These are phyloP conservation scores for Lates japonicus DNA, from an alignment of 2,797 vertebrate genomes.

Conservation along the genomic window DNA sequence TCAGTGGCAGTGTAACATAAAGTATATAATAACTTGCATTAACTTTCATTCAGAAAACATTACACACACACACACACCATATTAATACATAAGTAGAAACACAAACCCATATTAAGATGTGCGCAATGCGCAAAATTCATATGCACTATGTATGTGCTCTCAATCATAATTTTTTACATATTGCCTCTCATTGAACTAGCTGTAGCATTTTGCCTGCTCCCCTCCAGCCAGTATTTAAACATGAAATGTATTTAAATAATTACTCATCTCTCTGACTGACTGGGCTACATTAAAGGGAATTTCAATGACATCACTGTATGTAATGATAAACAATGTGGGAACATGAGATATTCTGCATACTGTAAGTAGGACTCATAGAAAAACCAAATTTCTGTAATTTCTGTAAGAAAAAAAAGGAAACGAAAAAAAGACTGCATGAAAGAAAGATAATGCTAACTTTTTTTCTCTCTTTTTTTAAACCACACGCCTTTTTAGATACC, in stretches of 20 bases:
- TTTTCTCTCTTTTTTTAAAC: slow-evolving; percentile 67
- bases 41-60: slow-evolving; percentile 68
- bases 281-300: slow-evolving; percentile 78
- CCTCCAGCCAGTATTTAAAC: slow-evolving; percentile 84
- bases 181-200: slow-evolving; percentile 80
- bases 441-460: slow-evolving; percentile 81
- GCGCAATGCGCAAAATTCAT: slow-evolving; percentile 52
- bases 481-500: slow-evolving; percentile 71
- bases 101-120: slow-evolving; percentile 58
- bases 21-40: slow-evolving; percentile 71
- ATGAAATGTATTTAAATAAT: slow-evolving; percentile 84
- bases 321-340: slow-evolving; percentile 75
- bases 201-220: slow-evolving; percentile 86
- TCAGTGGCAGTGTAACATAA: slow-evolving; percentile 73
- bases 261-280: slow-evolving; percentile 81
- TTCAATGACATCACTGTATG: slow-evolving; percentile 79
- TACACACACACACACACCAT: slow-evolving; percentile 39
- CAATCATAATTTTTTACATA: slow-evolving; percentile 70
- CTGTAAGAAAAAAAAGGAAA: slow-evolving; percentile 68
- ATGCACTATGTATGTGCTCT: slow-evolving; percentile 74
- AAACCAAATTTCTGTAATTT: slow-evolving; percentile 82
- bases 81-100: slow-evolving; percentile 55
- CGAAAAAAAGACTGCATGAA: slow-evolving; percentile 83
- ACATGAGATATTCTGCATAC: slow-evolving; percentile 76
- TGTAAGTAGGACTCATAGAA: slow-evolving; percentile 83